phyloP scores from a whole-genome alignment of 2,888 invertebrate species.

The Amphipoea oculea region DNA sequence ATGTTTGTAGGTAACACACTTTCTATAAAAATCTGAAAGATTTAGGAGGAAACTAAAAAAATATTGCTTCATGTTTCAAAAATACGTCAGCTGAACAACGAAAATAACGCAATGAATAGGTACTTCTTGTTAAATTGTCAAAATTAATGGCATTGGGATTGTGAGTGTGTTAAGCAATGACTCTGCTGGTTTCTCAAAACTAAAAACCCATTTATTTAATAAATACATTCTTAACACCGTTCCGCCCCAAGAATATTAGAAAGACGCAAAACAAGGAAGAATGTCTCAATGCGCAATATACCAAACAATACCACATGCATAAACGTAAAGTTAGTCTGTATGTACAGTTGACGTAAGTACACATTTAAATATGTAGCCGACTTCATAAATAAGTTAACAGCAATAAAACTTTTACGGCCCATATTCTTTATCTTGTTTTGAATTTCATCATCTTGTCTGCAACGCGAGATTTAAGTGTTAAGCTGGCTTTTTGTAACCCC shows the following conservation, averaged over 20 bases:
- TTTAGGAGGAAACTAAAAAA: not conserved
- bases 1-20: not conserved
- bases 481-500: conserved; percentile 69
- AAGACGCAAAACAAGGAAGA: conserved; percentile 51
- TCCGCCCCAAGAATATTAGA: conserved; percentile 28
- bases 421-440: conserved; percentile 89
- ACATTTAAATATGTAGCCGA: conserved; percentile 85
- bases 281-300: conserved; percentile 61
- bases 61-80: not conserved
- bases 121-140: not conserved
- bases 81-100: not conserved
- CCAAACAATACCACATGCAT: conserved; percentile 53
- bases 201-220: not conserved
- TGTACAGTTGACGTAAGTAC: conserved; percentile 73
- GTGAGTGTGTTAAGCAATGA: not conserved
- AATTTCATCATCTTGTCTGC: conserved; percentile 87
- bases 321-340: conserved; percentile 62
- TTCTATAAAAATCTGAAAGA: not conserved
- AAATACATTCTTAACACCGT: conserved; percentile 10
- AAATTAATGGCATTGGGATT: not conserved
- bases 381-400: conserved; percentile 89
- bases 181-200: not conserved
- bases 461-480: conserved; percentile 82
- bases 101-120: not conserved
- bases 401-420: conserved; percentile 88